These are phyloP conservation scores for Boleophthalmus pectinirostris DNA, from an alignment of 2,113 vertebrate species.

Conservation along the genomic window DNA sequence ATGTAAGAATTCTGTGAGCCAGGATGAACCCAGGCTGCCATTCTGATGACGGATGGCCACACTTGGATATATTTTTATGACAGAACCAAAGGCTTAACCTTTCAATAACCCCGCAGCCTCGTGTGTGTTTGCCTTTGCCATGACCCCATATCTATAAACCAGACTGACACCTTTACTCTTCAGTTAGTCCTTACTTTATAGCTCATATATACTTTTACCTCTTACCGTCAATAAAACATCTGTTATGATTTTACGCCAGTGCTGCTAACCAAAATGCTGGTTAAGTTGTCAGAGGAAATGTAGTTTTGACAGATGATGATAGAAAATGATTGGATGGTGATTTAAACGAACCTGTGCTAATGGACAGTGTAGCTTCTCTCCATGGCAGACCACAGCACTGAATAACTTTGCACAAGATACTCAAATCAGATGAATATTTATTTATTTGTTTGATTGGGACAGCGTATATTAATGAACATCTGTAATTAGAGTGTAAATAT, in stretches of 20 bases:
- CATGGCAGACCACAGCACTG: too few relatives aligned
- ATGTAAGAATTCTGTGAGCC: background rate
- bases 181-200: constrained; percentile 1
- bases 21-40: background rate
- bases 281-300: background rate
- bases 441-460: too few relatives aligned
- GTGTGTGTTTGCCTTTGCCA: constrained; percentile 7
- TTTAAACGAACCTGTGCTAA: background rate
- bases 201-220: constrained; percentile 1
- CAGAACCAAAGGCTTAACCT: background rate
- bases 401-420: too few relatives aligned
- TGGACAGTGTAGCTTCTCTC: background rate
- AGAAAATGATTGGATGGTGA: background rate
- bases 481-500: too few relatives aligned
- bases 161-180: constrained; percentile 5
- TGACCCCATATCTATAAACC: constrained; percentile 9
- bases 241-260: background rate
- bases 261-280: background rate
- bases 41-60: background rate
- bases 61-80: constrained; percentile 14
- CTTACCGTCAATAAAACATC: constrained; percentile 3
- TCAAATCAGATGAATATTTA: too few relatives aligned
- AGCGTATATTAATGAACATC: too few relatives aligned
- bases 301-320: background rate
- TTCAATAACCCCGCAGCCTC: constrained; percentile 1